Percentiles rank a stretch among this genome's conserved stretches.
These are phyloP conservation scores for Dichetophora obliterata DNA, from an alignment of 2,888 invertebrate species.

Conservation along the genomic window DNA sequence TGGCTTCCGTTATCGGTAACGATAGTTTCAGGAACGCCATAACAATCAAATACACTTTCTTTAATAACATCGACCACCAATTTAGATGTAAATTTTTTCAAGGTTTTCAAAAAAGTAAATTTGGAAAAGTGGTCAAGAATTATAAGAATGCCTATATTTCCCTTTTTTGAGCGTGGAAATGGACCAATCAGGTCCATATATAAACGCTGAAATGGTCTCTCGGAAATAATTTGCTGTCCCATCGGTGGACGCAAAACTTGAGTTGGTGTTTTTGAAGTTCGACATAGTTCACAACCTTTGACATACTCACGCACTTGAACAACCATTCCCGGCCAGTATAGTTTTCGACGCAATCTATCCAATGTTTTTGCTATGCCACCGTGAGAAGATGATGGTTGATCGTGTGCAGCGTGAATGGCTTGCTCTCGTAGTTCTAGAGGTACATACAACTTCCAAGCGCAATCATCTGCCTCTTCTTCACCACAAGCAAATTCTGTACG, in stretches of 20 bases:
- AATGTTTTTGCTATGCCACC: conserved; percentile 10
- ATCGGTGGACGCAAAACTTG: too few species aligned
- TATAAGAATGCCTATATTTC: not conserved
- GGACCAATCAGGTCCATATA: conserved; percentile 42
- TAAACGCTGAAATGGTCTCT: too few species aligned
- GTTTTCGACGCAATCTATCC: conserved; percentile 28
- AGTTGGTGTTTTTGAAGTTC: too few species aligned
- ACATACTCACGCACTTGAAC: too few species aligned
- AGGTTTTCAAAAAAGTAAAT: conserved; percentile 3
- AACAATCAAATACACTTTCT: too few species aligned
- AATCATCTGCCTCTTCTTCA: not conserved
- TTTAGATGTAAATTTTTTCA: conserved; percentile 1
- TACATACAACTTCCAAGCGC: conserved; percentile 5
- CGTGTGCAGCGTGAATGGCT: conserved; percentile 1
- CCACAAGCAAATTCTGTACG: too few species aligned
- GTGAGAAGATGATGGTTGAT: not conserved
- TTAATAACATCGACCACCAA: too few species aligned
- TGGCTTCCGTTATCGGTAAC: conserved; percentile 35
- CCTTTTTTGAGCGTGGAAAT: conserved; percentile 2
- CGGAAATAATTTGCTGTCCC: too few species aligned
- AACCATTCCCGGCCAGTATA: too few species aligned
- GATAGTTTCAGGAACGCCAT: not conserved
- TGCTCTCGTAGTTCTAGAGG: not conserved
- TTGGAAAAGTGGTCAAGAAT: conserved; percentile 32
- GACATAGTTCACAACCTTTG: too few species aligned